Base-by-base conservation (phyloP, 2,797 vertebrate genomes). In the Threskiornis aethiopicus region DNA sequence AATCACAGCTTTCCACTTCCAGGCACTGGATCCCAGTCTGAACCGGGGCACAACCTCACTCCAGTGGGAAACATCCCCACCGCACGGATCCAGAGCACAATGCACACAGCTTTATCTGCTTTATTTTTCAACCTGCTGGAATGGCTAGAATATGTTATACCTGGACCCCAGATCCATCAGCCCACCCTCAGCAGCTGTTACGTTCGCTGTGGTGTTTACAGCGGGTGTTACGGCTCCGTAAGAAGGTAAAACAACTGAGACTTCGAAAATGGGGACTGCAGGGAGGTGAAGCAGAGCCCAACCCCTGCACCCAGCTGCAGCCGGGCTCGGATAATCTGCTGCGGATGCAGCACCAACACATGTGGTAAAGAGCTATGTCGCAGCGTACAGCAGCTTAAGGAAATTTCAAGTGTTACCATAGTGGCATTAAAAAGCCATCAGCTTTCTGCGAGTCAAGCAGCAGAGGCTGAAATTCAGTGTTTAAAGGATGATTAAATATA, bases 401-500 rank as follows among this genome's bases (percentile, higher is more conserved):
- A 86, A 86, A 80, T 69, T 66, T 79, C 46, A n/a, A 66, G 46
- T 37, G 42, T 76, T 91, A 86, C 28, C 54, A 51, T 3, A 57
- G 21, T 10, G 69, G 76, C 46, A 86, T 62, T 93, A 91, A 81
- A 91, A 95, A 90, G 72, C 72, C 81, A 55, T 58, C 89, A 87
- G 77, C 90, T 95, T 78, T 61, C 72, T 54, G 59, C 2, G 7
- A 89, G 82, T 69, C 75, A 47, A 69, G 94, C 41, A 78, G 84
- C 78, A 94, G 49, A 95, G 76, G 67, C 76, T 92, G 76, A 78
- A 94, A 95, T 78, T 92, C 79, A 44, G 76, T 51, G 76, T 96
- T 95, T 92, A 94, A 91, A 94, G 84, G 69, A 84, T 96, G 82
- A 97, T 95, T 96, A 97, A 96, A 93, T 89, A 11, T 65, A 94